Evolutionary conservation across 2,888 invertebrate species (phyloP), one percentile per base, ranked within the genome.

Genomic region (Amorpha juglandis): DNA sequence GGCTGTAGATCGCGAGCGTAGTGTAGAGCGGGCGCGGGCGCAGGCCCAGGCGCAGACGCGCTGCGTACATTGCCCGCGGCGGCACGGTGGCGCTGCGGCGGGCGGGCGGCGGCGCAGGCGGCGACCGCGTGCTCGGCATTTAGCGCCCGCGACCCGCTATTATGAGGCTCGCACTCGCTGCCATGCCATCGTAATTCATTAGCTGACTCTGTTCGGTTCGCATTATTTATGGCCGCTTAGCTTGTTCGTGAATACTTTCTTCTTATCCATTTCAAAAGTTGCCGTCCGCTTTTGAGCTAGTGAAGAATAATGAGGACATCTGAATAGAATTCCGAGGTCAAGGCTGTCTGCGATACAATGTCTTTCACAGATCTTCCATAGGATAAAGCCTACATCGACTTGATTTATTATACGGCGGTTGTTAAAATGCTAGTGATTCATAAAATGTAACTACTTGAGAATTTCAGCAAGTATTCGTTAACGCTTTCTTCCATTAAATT

Each of bases 171-270:
- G 81, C 82, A 76, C 79, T 83, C 80, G 71, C 71, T 76, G 81
- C 82, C 84, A 81, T 77, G 81, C 82, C 83, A 82, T 85, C 84
- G 86, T 91, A 91, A 91, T 90, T 92, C 91, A 92, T 91, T 91
- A 91, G 87, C 77, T 77, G 84, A 84, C 87, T 88, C 81, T 79
- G 82, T 83, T 86, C 85, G 84, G 85, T 70, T 83, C 81, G 72
- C 78, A 84, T 89, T 90, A 92, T 92, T 92, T 91, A 91, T 87
- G 84, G 80, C 80, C 78, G 82, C 86, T 88, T 82, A 86, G 78
- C 83, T 87, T 87, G 86, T 88, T 81, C 81, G 78, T 78, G 83
- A 82, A 85, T 82, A 84, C 85, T 86, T 80, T 82, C 78, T 80
- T 84, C 78, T 79, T 81, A 77, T 74, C 75, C 76, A 80, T 86